Percentiles rank a stretch among this genome's conserved stretches.
Conservation (phyloP, 2,888 invertebrate species). For the Agriotes lineatus region DNA sequence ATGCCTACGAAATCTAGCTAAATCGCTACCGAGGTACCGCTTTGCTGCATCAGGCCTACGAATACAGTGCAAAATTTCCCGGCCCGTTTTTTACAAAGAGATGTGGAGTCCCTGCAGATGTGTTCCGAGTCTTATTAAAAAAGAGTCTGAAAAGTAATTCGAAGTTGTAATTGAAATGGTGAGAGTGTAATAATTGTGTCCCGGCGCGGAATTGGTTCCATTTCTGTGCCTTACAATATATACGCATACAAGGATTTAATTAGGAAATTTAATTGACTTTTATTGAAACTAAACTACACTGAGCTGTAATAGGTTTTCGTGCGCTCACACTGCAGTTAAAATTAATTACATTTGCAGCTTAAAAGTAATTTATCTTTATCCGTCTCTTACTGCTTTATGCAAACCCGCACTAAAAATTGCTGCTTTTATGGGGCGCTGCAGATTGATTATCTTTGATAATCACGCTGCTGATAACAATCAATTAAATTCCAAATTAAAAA, state of each 20-base stretch:
- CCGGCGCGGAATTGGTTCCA: conserved; percentile 60
- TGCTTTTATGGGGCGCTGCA: conserved; percentile 3
- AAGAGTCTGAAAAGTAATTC: conserved; percentile 67
- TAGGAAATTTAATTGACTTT: conserved; percentile 65
- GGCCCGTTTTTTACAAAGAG: conserved; percentile 35
- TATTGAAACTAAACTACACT: conserved; percentile 62
- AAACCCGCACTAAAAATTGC: conserved; percentile 31
- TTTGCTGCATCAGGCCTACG: too few relatives aligned
- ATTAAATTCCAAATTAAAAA: too few relatives aligned
- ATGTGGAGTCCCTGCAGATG: conserved; percentile 49
- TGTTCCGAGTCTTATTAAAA: conserved; percentile 64
- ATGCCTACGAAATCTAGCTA: too few relatives aligned
- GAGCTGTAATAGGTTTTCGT: conserved; percentile 60
- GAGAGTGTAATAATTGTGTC: conserved; percentile 66
- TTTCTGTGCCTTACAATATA: conserved; percentile 56
- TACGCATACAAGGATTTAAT: conserved; percentile 64
- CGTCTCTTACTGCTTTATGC: conserved; percentile 44
- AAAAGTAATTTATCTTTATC: conserved; percentile 60
- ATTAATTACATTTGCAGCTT: conserved; percentile 59
- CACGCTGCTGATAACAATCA: too few relatives aligned
- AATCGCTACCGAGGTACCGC: too few relatives aligned
- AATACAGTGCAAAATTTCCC: conserved; percentile 28
- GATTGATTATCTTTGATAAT: too few relatives aligned
- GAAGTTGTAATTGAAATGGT: conserved; percentile 68
- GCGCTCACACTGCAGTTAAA: conserved; percentile 61